These are phyloP conservation scores for Agelastica alni DNA, from an alignment of 2,888 invertebrate genomes.

Conservation along the genomic window DNA sequence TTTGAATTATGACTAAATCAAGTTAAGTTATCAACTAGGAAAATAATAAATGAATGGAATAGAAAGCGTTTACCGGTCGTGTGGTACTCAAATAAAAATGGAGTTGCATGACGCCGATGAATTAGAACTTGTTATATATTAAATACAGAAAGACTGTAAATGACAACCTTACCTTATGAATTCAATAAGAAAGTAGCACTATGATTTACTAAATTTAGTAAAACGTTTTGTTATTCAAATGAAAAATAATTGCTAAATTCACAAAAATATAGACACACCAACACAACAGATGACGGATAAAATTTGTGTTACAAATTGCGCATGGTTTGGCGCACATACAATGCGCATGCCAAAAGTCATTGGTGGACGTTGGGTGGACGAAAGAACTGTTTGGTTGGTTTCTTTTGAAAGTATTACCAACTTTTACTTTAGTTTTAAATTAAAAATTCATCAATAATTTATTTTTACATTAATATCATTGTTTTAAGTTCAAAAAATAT, in stretches of 20 bases:
- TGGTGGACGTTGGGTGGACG: no score
- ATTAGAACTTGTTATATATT: slow-evolving; percentile 49
- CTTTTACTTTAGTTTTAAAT: no score
- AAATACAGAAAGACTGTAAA: slow-evolving; percentile 47
- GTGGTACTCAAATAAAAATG: slow-evolving; percentile 28
- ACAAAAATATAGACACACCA: slow-evolving; percentile 52
- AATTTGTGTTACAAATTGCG: slow-evolving; percentile 56
- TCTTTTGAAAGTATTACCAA: no score
- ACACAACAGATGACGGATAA: slow-evolving; percentile 63
- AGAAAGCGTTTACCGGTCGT: slow-evolving; percentile 22
- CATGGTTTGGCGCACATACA: slow-evolving; percentile 50
- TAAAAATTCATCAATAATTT: no score
- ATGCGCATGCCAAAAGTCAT: slow-evolving; percentile 22
- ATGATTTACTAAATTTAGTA: slow-evolving; percentile 37
- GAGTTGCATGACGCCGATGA: slow-evolving; percentile 51
- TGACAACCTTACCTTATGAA: slow-evolving; percentile 47
- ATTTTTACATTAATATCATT: no score
- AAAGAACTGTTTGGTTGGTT: no score
- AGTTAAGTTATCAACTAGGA: background rate
- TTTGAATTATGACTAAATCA: background rate
- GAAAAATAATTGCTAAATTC: slow-evolving; percentile 46
- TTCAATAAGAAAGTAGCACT: slow-evolving; percentile 19
- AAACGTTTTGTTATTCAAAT: slow-evolving; percentile 48
- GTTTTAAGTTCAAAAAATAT: no score
- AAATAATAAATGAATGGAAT: slow-evolving; percentile 13